Evolutionary conservation across 2,797 vertebrate genomes (phyloP), one percentile per base, ranked within the genome.

Genomic region (Urocyon cinereoargenteus): DNA sequence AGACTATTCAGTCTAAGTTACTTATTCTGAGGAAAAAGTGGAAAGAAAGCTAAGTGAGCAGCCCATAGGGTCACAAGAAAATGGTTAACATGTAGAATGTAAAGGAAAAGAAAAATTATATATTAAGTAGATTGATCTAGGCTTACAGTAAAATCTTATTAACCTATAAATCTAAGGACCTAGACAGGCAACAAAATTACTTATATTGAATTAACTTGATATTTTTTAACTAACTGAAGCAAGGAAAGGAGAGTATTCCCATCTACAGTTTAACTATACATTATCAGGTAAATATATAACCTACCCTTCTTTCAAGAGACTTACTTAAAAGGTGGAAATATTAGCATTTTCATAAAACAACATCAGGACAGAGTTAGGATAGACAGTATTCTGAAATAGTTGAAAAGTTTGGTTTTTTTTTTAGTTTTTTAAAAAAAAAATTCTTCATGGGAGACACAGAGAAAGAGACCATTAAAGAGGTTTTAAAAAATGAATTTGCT

Each of bases 101-200:
- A 90, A 96, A 95, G 89, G 83, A 77, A 84, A 92, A 70, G 85
- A 51, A 51, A 94, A 88, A 40, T 57, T 36, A 62, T n/a, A 13
- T 12, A 51, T 88, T 96, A 96, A 53, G 31, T 66, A 82, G 15
- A 11, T 1, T 64, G 61, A 86, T 78, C 14, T 59, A 92, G 34
- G 77, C 15, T 55, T 68, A 78, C 2, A 45, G 9, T 26, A 91
- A 28, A 85, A 68, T 1, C 15, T 19, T 51, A 88, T 68, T 92
- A 61, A 79, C 15, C 64, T 86, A 22, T 88, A 68, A 78, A 45
- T 31, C 22, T 85, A 93, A 81, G 59, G 34, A 61, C 8, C 6
- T 59, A 79, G 57, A 86, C 2, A 88, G 36, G 49, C 13, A 95
- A 77, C 16, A 86, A 96, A 95, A 73, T 85, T 49, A 83, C 62